Conservation (phyloP, 2,797 vertebrate species). For the Mormyrus proboscirostris region DNA sequence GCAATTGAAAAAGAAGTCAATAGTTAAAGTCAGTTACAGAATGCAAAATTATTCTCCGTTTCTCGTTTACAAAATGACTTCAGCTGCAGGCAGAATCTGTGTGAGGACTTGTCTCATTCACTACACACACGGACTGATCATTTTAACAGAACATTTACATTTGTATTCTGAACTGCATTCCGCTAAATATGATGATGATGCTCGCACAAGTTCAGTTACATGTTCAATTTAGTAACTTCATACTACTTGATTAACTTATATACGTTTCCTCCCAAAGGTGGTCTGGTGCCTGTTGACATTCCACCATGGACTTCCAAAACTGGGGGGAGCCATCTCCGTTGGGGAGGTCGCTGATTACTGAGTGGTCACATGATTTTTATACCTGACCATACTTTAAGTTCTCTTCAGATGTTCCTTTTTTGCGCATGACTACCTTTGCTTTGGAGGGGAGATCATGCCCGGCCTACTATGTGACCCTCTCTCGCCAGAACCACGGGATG, state of each 20-base stretch:
- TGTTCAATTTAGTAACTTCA: neutral
- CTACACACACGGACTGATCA: neutral
- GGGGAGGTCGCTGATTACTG: conserved; percentile 23
- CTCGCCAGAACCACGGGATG: no score
- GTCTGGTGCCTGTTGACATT: conserved; percentile 21
- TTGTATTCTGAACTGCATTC: neutral
- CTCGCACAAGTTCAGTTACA: neutral
- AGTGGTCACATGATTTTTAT: neutral
- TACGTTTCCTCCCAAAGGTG: neutral
- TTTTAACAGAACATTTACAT: neutral
- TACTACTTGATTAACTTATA: neutral
- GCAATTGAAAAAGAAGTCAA: conserved; percentile 3
- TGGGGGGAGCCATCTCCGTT: conserved; percentile 18
- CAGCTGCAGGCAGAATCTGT: neutral
- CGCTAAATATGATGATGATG: neutral
- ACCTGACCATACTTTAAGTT: neutral
- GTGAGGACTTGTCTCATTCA: neutral
- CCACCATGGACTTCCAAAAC: conserved; percentile 5
- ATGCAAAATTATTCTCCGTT: conserved; percentile 14
- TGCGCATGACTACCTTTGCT: neutral
- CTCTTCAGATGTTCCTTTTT: neutral
- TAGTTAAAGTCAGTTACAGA: conserved; percentile 5
- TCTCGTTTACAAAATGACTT: neutral
- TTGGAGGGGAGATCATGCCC: neutral
- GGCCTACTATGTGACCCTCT: neutral